A percentile compares a stretch with the other conserved stretches of the same genome.
Evolutionary conservation across 2,113 vertebrate species (phyloP).

Genomic region (Ramphastos sulfuratus): DNA sequence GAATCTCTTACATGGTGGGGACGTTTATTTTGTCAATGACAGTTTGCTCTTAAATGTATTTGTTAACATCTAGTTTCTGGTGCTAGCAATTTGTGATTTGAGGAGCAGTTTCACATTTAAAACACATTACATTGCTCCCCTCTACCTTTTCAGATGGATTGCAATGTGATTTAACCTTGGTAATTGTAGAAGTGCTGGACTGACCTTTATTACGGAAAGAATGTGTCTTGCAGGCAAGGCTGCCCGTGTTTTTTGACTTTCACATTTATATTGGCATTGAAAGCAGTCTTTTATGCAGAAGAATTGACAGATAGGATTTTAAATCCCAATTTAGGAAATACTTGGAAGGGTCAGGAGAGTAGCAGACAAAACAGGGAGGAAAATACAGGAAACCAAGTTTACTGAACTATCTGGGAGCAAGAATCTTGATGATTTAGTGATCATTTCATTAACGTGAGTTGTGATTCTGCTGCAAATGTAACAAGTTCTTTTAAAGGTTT

Average conservation of each 20-base stretch:
- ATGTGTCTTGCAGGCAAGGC: not conserved
- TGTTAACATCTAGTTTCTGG: not conserved
- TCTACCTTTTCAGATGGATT: not conserved
- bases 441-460: not conserved
- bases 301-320: slow-evolving; percentile 46
- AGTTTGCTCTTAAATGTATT: not conserved
- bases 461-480: not conserved
- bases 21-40: not conserved
- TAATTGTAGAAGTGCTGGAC: not conserved
- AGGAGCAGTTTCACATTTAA: not conserved
- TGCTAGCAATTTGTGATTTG: not conserved
- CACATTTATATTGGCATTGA: not conserved
- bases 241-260: not conserved
- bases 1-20: not conserved
- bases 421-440: not conserved
- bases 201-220: not conserved
- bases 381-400: slow-evolving; percentile 70
- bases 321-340: slow-evolving; percentile 76
- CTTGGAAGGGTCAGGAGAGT: slow-evolving; percentile 71
- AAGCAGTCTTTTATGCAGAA: not conserved
- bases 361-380: slow-evolving; percentile 40
- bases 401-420: not conserved
- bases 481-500: not conserved
- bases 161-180: not conserved
- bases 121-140: not conserved